Conservation (phyloP, 2,113 vertebrate species). For the Trematocara macrostoma region DNA sequence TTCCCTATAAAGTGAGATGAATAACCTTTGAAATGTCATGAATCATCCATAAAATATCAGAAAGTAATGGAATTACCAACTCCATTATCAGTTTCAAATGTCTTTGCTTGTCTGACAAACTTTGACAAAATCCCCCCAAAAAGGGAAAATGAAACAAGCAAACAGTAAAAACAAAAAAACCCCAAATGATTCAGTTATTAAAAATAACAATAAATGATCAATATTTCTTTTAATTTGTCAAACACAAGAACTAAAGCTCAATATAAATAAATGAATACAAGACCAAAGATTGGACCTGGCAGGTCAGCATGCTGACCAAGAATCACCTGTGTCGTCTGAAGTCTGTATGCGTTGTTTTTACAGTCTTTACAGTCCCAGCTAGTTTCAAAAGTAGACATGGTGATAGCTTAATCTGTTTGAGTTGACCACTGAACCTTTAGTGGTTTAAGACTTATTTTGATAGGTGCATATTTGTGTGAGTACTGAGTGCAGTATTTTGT, state of each 20-base stretch:
- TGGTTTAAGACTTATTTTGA: background rate
- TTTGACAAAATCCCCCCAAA: background rate
- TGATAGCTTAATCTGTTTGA: background rate
- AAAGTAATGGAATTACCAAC: background rate
- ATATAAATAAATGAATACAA: background rate
- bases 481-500: background rate
- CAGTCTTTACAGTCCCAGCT: background rate
- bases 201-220: background rate
- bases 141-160: background rate
- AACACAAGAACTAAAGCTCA: background rate
- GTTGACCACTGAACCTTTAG: background rate
- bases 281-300: background rate
- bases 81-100: background rate
- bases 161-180: background rate
- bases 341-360: background rate
- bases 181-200: background rate
- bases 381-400: background rate
- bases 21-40: background rate
- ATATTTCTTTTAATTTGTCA: rapidly evolving
- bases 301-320: background rate
- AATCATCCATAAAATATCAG: background rate
- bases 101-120: background rate
- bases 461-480: background rate
- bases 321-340: background rate
- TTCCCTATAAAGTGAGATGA: background rate